Evolutionary conservation across 2,888 invertebrate genomes (phyloP).

Genomic region (Drosophila pegasa): DNA sequence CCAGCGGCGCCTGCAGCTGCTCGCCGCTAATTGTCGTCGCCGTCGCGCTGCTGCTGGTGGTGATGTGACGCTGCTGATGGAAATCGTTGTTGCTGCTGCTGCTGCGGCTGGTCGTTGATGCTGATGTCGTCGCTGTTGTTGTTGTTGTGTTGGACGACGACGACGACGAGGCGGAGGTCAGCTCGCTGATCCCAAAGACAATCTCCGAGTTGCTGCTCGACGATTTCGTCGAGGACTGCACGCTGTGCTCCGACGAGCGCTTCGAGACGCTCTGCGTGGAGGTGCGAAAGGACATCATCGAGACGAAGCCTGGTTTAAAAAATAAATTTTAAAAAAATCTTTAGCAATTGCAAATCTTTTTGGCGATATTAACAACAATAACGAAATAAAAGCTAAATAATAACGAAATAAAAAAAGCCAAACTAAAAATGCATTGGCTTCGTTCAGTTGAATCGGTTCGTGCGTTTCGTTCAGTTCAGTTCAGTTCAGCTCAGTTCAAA

Average conservation of each 20-base stretch:
- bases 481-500: too few species aligned
- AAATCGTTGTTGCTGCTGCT: conserved; percentile 53
- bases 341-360: background rate
- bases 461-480: background rate
- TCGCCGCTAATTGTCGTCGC: conserved; percentile 49
- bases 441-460: background rate
- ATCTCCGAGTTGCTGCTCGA: conserved; percentile 81
- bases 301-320: conserved; percentile 86
- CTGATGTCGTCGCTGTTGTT: conserved; percentile 22
- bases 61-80: conserved; percentile 61
- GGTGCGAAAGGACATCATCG: conserved; percentile 88
- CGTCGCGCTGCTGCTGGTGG: conserved; percentile 31
- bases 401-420: background rate
- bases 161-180: conserved; percentile 43
- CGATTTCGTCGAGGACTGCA: conserved; percentile 82
- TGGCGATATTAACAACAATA: background rate
- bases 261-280: conserved; percentile 88
- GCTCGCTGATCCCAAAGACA: conserved; percentile 72
- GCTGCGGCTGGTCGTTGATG: conserved; percentile 45
- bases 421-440: background rate
- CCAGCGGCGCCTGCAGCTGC: conserved; percentile 16
- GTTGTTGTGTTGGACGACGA: conserved; percentile 8
- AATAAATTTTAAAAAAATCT: conserved; percentile 18
- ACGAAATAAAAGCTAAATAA: background rate
- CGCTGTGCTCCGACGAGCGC: conserved; percentile 87